Percentiles rank a stretch among this genome's conserved stretches.
Conservation (phyloP, 2,797 vertebrate species). For the Dipus sagitta region DNA sequence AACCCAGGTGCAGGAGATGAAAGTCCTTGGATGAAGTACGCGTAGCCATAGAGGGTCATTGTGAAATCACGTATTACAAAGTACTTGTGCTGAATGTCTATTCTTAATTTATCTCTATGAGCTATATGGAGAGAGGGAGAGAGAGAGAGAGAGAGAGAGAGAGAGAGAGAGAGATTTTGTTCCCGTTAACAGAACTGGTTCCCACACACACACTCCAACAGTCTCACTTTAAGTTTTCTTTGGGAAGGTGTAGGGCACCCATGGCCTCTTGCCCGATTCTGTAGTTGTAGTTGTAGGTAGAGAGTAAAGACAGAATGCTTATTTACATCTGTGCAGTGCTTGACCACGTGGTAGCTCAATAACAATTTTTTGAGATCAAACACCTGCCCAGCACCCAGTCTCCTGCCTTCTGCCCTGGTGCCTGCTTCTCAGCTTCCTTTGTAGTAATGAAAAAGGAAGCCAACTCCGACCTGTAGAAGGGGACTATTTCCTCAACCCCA, state of each 20-base stretch:
- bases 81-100: background rate
- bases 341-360: fast-evolving
- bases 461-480: slow-evolving; percentile 54
- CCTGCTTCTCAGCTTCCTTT: slow-evolving; percentile 47
- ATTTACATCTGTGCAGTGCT: background rate
- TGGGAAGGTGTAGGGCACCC: background rate
- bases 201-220: fast-evolving
- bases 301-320: fast-evolving
- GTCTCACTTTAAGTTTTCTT: background rate
- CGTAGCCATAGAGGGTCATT: fast-evolving
- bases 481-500: slow-evolving; percentile 64
- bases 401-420: background rate
- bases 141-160: background rate
- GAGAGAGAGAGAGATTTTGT: background rate
- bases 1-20: background rate
- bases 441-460: slow-evolving; percentile 62
- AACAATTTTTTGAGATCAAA: background rate
- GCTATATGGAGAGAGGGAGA: background rate
- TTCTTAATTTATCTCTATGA: background rate
- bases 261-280: fast-evolving
- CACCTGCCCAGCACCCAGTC: background rate
- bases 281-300: fast-evolving
- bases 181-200: background rate
- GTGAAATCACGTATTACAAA: background rate
- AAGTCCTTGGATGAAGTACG: background rate